phyloP scores from a whole-genome alignment of 2,797 vertebrate species.

The Kryptopterus vitreolus region DNA sequence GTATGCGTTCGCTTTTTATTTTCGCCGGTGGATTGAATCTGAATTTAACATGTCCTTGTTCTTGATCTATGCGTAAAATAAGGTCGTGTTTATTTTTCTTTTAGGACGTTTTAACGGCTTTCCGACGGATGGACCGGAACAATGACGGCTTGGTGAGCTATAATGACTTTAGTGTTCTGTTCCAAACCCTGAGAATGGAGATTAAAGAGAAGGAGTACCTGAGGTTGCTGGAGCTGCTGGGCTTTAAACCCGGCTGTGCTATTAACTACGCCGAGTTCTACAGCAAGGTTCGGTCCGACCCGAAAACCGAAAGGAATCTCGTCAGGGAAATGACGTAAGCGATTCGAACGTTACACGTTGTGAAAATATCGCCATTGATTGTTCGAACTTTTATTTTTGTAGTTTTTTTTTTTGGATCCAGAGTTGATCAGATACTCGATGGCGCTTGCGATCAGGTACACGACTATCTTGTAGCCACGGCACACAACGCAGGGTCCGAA shows the following conservation, averaged over 20 bases:
- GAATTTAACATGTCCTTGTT: not conserved
- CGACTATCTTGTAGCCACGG: conserved; percentile 74
- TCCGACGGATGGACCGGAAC: conserved; percentile 71
- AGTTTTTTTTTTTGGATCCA: conserved; percentile 60
- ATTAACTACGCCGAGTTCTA: conserved; percentile 73
- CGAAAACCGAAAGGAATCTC: conserved; percentile 42
- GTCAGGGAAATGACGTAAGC: conserved; percentile 55
- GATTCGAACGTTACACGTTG: too few relatives aligned
- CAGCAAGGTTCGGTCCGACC: conserved; percentile 56
- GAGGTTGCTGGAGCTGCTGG: conserved; percentile 65
- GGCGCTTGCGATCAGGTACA: conserved; percentile 79
- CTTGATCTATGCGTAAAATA: not conserved
- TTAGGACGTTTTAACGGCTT: conserved; percentile 73
- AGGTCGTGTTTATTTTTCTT: conserved; percentile 12
- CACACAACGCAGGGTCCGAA: conserved; percentile 75
- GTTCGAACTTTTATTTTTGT: too few relatives aligned
- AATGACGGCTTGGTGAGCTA: conserved; percentile 65
- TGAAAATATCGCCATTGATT: too few relatives aligned
- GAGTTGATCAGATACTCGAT: conserved; percentile 66
- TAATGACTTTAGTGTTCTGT: conserved; percentile 66
- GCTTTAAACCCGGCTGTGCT: conserved; percentile 60
- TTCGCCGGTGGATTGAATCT: not conserved
- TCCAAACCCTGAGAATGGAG: conserved; percentile 64
- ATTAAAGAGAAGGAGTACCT: conserved; percentile 66
- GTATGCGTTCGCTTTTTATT: not conserved